Percentiles rank a stretch among this genome's conserved stretches.
Conservation (phyloP, 2,113 vertebrate species). For the Hippotragus niger region DNA sequence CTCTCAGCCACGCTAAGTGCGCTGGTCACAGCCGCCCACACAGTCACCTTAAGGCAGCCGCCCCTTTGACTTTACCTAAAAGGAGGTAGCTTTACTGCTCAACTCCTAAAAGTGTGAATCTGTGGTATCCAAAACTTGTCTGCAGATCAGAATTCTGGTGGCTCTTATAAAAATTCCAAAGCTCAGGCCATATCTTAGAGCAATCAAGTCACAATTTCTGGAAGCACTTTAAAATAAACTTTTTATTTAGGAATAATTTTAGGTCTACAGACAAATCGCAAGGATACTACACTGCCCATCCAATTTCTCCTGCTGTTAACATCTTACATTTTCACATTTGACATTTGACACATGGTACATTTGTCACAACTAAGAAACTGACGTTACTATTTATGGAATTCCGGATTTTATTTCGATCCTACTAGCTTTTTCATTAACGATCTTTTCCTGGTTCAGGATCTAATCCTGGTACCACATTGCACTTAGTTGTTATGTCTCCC, state of each 20-base stretch:
- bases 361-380: not conserved
- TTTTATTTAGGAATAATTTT: slow-evolving; percentile 10
- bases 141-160: not conserved
- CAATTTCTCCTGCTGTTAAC: not conserved
- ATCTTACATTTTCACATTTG: not conserved
- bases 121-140: not conserved
- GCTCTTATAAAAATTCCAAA: slow-evolving; percentile 13
- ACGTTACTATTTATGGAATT: not conserved
- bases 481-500: not conserved
- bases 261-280: not conserved
- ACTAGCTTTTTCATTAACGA: not conserved
- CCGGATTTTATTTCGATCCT: not conserved
- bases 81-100: not conserved
- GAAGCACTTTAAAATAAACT: not conserved
- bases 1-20: too few species aligned
- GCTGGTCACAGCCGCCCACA: fast-evolving
- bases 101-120: not conserved
- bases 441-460: not conserved
- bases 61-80: not conserved
- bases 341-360: not conserved
- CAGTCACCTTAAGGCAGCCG: not conserved
- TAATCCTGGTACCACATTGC: not conserved
- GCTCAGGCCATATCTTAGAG: not conserved
- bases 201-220: not conserved
- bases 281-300: not conserved